These are phyloP conservation scores for Megastigmus dorsalis DNA, from an alignment of 2,888 invertebrate genomes.

Conservation along the genomic window DNA sequence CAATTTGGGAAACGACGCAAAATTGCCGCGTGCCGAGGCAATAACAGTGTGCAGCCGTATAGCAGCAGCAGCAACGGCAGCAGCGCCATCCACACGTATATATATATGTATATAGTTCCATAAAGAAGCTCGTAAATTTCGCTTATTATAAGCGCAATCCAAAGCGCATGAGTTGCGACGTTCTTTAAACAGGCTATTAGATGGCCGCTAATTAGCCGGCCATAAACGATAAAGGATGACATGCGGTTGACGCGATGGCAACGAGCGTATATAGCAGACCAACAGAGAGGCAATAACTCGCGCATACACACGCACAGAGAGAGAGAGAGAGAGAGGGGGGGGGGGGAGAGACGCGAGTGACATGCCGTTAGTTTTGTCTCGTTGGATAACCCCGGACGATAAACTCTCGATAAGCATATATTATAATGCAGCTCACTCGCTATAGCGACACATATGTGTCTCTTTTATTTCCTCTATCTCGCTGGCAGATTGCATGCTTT, in stretches of 20 bases:
- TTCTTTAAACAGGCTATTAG: conserved; percentile 54
- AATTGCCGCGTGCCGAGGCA: neutral
- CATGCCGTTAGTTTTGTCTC: conserved; percentile 73
- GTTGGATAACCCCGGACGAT: conserved; percentile 71
- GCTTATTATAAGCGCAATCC: conserved; percentile 46
- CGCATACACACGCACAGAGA: conserved; percentile 54
- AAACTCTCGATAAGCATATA: conserved; percentile 63
- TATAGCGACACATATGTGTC: no score
- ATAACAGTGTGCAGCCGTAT: neutral
- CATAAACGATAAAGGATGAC: conserved; percentile 72
- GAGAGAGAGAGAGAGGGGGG: no score
- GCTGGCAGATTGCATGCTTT: no score
- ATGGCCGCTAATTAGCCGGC: conserved; percentile 72
- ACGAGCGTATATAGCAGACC: conserved; percentile 42
- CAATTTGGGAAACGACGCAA: conserved; percentile 29
- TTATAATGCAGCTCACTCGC: no score
- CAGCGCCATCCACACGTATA: no score
- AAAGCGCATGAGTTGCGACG: conserved; percentile 34
- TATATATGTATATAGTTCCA: conserved; percentile 37
- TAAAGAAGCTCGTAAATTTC: conserved; percentile 52
- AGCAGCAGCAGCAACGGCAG: neutral
- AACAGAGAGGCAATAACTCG: conserved; percentile 38
- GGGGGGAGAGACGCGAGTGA: no score
- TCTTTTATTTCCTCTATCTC: neutral
- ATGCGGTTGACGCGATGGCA: conserved; percentile 66